Evolutionary conservation across 2,888 invertebrate species (phyloP).

Genomic region (Scelioninae gen. 2): DNA sequence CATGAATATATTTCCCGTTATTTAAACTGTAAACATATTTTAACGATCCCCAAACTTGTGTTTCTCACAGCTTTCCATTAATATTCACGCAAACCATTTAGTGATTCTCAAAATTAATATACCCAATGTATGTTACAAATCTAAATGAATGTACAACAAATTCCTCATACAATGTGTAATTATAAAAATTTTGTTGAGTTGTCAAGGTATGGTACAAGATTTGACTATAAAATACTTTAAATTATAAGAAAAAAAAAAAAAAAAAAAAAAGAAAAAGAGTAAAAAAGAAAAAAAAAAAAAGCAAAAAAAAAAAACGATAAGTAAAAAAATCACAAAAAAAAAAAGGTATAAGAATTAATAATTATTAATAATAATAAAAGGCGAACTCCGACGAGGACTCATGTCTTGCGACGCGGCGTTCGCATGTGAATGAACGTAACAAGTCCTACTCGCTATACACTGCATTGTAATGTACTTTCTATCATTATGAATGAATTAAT

Average conservation of each 20-base stretch:
- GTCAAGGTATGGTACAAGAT: too few species aligned
- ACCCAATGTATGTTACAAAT: too few species aligned
- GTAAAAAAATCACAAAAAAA: constrained; percentile 31
- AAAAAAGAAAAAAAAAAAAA: constrained; percentile 41
- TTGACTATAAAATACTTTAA: too few species aligned
- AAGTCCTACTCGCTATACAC: constrained; percentile 66
- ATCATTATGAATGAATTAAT: constrained; percentile 69
- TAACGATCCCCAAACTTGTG: too few species aligned
- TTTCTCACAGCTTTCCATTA: too few species aligned
- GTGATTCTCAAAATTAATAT: too few species aligned
- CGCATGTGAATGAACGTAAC: constrained; percentile 54
- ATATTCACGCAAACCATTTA: too few species aligned
- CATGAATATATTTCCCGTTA: too few species aligned
- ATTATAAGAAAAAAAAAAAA: neutral
- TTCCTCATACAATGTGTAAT: too few species aligned
- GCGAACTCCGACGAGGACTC: constrained; percentile 60
- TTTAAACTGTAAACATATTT: too few species aligned
- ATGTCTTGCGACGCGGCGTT: constrained; percentile 64
- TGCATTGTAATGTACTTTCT: constrained; percentile 70
- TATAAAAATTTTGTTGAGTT: too few species aligned
- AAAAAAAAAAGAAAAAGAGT: constrained; percentile 4
- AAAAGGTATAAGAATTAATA: constrained; percentile 38
- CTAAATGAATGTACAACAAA: too few species aligned
- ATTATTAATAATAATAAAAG: constrained; percentile 43
- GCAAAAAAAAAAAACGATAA: constrained; percentile 38